Evolutionary conservation across 2,888 invertebrate genomes (phyloP).

Genomic region (Sicus ferrugineus): DNA sequence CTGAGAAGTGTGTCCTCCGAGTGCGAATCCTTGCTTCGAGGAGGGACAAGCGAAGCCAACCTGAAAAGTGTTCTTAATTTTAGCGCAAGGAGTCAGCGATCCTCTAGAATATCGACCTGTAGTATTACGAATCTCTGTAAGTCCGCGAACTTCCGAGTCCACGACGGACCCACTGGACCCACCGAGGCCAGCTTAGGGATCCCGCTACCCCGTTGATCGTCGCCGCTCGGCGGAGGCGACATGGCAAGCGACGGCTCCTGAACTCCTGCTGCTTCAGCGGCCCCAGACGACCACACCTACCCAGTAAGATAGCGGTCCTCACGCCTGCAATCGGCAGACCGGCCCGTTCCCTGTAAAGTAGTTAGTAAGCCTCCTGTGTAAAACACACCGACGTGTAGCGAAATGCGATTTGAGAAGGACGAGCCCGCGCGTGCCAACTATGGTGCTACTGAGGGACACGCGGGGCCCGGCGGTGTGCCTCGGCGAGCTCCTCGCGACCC

Average conservation of each 20-base stretch:
- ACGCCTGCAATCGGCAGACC: not conserved
- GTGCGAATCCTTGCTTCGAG: no score
- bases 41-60: no score
- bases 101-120: no score
- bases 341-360: not conserved
- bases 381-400: conserved; percentile 15
- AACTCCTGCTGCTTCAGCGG: conserved; percentile 1
- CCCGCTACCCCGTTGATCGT: conserved; percentile 23
- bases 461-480: not conserved
- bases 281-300: not conserved
- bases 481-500: not conserved
- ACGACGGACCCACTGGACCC: not conserved
- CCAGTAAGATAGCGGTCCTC: not conserved
- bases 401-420: conserved; percentile 9
- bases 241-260: not conserved
- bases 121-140: no score
- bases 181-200: not conserved
- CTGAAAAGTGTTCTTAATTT: no score
- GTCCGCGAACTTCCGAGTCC: not conserved
- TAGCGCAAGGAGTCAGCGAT: no score
- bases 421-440: not conserved
- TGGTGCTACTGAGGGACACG: conserved; percentile 28
- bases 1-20: no score
- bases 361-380: conserved; percentile 16
- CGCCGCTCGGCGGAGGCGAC: conserved; percentile 6